These are phyloP conservation scores for Onthophagus taurus DNA, from an alignment of 1,140 invertebrate species.

Conservation along the genomic window DNA sequence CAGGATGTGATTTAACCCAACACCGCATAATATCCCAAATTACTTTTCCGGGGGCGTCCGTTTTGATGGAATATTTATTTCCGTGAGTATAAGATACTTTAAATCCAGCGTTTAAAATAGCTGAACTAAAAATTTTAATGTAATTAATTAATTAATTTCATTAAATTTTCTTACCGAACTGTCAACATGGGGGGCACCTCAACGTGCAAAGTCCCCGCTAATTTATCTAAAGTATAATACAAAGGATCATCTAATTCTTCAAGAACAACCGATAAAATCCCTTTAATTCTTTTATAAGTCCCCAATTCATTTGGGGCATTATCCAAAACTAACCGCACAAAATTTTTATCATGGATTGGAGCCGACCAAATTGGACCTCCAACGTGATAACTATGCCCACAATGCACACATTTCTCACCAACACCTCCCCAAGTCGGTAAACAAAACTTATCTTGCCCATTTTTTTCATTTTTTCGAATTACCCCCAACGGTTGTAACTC, in stretches of 20 bases:
- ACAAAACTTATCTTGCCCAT: conserved; percentile 51
- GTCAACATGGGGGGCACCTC: conserved; percentile 53
- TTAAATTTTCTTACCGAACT: conserved; percentile 43
- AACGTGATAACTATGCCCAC: conserved; percentile 61
- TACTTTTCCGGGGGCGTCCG: conserved; percentile 74
- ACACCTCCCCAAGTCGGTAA: conserved; percentile 60
- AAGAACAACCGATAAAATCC: conserved; percentile 56
- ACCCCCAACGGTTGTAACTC: conserved; percentile 68
- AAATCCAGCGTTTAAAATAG: conserved; percentile 88
- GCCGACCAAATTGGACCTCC: conserved; percentile 93
- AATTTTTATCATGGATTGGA: conserved; percentile 69
- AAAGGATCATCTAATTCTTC: conserved; percentile 77
- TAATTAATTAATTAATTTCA: background rate
- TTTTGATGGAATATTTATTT: conserved; percentile 82
- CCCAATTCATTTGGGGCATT: conserved; percentile 43
- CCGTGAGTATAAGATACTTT: conserved; percentile 88
- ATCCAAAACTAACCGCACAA: conserved; percentile 52
- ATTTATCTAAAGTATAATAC: conserved; percentile 68
- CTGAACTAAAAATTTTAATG: conserved; percentile 58
- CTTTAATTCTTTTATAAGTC: conserved; percentile 68
- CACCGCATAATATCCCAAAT: conserved; percentile 89
- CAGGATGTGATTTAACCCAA: conserved; percentile 65
- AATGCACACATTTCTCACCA: conserved; percentile 61
- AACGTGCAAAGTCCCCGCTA: conserved; percentile 55
- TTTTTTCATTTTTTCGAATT: conserved; percentile 48